phyloP scores from a whole-genome alignment of 2,888 invertebrate genomes.

The Creontiades dilutus region DNA sequence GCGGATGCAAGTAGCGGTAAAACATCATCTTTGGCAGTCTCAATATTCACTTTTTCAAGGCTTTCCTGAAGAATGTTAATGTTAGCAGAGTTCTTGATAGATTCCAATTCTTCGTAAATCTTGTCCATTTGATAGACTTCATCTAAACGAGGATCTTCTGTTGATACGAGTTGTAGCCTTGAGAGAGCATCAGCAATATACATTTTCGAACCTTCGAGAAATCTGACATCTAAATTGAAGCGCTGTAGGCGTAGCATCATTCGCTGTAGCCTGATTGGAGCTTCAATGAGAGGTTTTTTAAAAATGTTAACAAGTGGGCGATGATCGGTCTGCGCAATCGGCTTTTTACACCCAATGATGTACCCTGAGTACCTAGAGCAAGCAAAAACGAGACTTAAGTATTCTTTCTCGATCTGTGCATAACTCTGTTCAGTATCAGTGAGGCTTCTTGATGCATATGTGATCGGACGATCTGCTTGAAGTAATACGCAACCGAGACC shows the following conservation, averaged over 20 bases:
- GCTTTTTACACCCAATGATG: constrained; percentile 9
- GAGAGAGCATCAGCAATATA: constrained; percentile 35
- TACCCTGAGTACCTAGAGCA: constrained; percentile 15
- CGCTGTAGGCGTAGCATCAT: constrained; percentile 45
- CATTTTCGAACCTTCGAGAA: neutral
- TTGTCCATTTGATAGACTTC: neutral
- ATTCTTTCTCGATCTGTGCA: constrained; percentile 50
- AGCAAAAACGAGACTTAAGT: constrained; percentile 26
- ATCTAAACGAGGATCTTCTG: neutral
- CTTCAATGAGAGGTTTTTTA: constrained; percentile 20
- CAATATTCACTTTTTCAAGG: constrained; percentile 15
- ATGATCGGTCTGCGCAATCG: neutral
- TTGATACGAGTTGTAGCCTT: neutral
- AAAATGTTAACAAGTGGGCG: constrained; percentile 14
- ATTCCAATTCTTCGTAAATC: constrained; percentile 38
- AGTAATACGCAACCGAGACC: too few species aligned
- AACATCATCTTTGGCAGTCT: neutral
- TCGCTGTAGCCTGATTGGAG: constrained; percentile 30
- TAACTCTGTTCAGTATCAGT: too few species aligned
- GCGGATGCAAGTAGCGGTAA: neutral
- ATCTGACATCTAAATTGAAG: constrained; percentile 15
- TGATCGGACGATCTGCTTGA: too few species aligned
- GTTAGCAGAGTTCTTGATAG: constrained; percentile 12
- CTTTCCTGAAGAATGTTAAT: constrained; percentile 6
- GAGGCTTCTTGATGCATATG: too few species aligned